phyloP scores from a whole-genome alignment of 2,113 vertebrate species.

The Tonatia bakeri region DNA sequence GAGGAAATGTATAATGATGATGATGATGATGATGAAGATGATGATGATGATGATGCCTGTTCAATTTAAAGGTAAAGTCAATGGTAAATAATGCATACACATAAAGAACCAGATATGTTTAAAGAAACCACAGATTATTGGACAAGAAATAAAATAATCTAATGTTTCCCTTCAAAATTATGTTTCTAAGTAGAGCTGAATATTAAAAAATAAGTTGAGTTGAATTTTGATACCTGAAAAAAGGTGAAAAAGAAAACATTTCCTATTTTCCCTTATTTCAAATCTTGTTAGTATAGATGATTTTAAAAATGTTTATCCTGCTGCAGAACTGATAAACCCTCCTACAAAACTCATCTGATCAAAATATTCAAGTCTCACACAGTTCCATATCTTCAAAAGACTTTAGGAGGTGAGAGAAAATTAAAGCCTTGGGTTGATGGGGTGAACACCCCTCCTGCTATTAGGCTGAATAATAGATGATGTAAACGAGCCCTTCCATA shows the following conservation, averaged over 20 bases:
- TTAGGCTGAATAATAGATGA: neutral
- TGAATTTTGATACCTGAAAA: neutral
- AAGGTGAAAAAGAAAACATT: neutral
- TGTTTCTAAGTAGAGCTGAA: neutral
- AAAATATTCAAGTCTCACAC: neutral
- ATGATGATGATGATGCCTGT: neutral
- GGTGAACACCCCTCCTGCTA: neutral
- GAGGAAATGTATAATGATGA: neutral
- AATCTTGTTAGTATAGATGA: neutral
- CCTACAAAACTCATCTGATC: neutral
- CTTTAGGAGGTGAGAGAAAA: neutral
- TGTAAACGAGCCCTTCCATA: neutral
- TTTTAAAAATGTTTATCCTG: neutral
- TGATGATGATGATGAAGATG: neutral
- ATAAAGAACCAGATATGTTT: neutral
- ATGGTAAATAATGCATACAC: neutral
- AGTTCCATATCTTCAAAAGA: neutral
- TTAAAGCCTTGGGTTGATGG: neutral
- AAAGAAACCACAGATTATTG: neutral
- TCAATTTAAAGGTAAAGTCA: neutral
- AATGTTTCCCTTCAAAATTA: slow-evolving; percentile 11
- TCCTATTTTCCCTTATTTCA: neutral
- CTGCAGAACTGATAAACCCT: neutral
- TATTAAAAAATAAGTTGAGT: neutral
- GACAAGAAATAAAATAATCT: neutral